Percentiles rank a stretch among this genome's conserved stretches.
Conservation (phyloP, 2,888 invertebrate genomes). For the Synergus itoensis region DNA sequence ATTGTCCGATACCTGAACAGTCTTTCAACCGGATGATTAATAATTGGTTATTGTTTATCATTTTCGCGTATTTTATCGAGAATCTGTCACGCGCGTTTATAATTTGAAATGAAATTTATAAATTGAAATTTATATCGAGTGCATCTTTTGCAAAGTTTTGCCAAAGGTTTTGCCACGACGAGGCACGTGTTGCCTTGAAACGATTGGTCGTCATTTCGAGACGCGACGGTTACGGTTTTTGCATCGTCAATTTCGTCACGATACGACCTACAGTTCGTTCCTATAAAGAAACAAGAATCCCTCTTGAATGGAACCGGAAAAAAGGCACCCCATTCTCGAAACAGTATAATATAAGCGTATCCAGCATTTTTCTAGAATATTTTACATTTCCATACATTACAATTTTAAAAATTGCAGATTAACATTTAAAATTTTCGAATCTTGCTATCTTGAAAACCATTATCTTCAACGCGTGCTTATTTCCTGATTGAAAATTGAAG, state of each 20-base stretch:
- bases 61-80: neutral
- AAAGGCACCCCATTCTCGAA: neutral
- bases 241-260: conserved; percentile 25
- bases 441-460: neutral
- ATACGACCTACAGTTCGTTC: neutral
- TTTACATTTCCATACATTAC: too few relatives aligned
- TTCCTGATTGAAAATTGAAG: neutral
- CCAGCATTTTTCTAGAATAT: too few relatives aligned
- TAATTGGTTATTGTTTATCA: neutral
- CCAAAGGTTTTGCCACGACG: conserved; percentile 18
- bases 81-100: neutral
- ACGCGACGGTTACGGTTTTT: conserved; percentile 26
- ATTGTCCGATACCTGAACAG: neutral
- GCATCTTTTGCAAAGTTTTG: conserved; percentile 9
- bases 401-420: neutral
- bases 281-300: conserved; percentile 11
- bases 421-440: neutral
- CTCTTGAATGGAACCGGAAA: neutral
- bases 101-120: neutral
- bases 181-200: conserved; percentile 19
- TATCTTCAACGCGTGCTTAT: neutral
- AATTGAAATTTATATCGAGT: neutral
- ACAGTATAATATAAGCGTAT: too few relatives aligned
- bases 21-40: neutral
- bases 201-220: conserved; percentile 26